These are phyloP conservation scores for Poecilia velifera DNA, from an alignment of 2,797 vertebrate species.

Conservation along the genomic window DNA sequence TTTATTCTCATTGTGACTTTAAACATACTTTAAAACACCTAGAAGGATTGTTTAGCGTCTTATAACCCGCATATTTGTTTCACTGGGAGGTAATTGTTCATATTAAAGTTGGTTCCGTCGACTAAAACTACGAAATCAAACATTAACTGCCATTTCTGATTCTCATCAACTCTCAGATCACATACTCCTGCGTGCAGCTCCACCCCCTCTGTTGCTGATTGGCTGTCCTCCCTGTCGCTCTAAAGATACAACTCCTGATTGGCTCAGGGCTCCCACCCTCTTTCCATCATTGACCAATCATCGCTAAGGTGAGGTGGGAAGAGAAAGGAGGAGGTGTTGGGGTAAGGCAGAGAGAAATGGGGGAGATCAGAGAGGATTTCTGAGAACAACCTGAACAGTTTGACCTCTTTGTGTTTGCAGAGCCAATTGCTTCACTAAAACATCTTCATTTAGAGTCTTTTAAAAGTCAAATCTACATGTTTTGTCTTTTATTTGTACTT, in stretches of 20 bases:
- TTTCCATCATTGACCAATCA: slow-evolving; percentile 60
- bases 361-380: slow-evolving; percentile 41
- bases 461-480: neutral
- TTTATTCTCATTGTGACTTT: neutral
- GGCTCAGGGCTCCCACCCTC: slow-evolving; percentile 23
- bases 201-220: slow-evolving; percentile 46
- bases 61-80: neutral
- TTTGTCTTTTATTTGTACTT: neutral
- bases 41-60: accelerated
- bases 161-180: slow-evolving; percentile 77
- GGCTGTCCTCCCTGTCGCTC: slow-evolving; percentile 40
- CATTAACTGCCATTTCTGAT: slow-evolving; percentile 51
- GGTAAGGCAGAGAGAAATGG: slow-evolving; percentile 46
- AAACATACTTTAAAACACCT: neutral
- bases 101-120: slow-evolving; percentile 4
- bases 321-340: slow-evolving; percentile 27
- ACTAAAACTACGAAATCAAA: slow-evolving; percentile 22
- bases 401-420: slow-evolving; percentile 50
- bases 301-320: slow-evolving; percentile 45
- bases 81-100: accelerated
- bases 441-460: neutral
- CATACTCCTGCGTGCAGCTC: slow-evolving; percentile 41
- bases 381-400: slow-evolving; percentile 50
- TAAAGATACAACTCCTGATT: slow-evolving; percentile 68
- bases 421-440: slow-evolving; percentile 8